phyloP scores from a whole-genome alignment of 2,797 vertebrate genomes.

The Podargus strigoides region DNA sequence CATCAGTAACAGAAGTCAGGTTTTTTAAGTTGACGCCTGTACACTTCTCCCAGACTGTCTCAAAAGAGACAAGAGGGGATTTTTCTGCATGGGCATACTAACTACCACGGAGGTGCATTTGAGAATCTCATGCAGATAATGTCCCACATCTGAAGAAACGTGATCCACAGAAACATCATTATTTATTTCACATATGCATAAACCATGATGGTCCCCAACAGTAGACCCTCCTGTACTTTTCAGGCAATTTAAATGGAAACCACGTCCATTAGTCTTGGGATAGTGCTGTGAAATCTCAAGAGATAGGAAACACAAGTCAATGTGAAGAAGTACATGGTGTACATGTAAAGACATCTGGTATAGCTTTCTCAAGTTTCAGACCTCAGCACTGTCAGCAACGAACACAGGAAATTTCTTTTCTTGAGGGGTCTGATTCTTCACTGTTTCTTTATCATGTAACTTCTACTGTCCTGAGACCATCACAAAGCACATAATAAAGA shows the following conservation, averaged over 20 bases:
- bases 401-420: background rate
- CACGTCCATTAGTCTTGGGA: background rate
- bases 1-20: background rate
- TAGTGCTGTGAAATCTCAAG: background rate
- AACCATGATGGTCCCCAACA: background rate
- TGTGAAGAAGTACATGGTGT: background rate
- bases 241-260: conserved; percentile 25
- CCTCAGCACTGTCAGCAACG: background rate
- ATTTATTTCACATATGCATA: background rate
- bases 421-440: background rate
- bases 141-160: background rate
- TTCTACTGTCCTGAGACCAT: background rate
- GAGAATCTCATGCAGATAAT: background rate
- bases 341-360: background rate
- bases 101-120: background rate
- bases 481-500: background rate
- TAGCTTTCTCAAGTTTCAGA: background rate
- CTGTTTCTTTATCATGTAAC: background rate
- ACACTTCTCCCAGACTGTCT: background rate
- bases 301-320: background rate
- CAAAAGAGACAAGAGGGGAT: background rate
- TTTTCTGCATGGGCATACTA: background rate
- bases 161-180: background rate
- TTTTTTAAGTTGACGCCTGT: background rate
- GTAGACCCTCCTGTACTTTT: background rate